Conservation (phyloP, 1,140 invertebrate species). For the Steinernema feltiae region DNA sequence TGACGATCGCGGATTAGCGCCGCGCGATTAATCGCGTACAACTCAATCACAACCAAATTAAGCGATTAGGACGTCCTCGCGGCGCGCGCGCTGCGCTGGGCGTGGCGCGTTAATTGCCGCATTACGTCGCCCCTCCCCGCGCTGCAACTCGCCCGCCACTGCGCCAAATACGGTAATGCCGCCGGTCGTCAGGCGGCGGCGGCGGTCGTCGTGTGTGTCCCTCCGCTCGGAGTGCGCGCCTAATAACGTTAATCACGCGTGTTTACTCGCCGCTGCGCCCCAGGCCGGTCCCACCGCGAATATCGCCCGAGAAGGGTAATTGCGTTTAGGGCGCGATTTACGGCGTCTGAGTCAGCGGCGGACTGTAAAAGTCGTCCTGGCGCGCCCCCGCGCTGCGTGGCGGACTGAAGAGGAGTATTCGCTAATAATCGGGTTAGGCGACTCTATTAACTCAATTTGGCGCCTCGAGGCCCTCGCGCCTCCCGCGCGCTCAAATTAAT, state of each 20-base stretch:
- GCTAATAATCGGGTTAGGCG: constrained; percentile 10
- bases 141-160: neutral
- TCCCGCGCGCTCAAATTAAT: neutral
- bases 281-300: too few relatives aligned
- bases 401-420: too few relatives aligned
- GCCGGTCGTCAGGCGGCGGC: neutral
- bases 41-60: neutral
- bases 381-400: too few relatives aligned
- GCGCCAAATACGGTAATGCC: neutral
- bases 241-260: too few relatives aligned
- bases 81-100: neutral
- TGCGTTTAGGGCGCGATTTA: too few relatives aligned
- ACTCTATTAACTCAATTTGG: constrained; percentile 10
- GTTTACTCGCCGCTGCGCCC: too few relatives aligned
- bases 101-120: neutral
- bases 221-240: neutral
- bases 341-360: too few relatives aligned
- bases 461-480: neutral
- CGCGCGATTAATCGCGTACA: neutral
- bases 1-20: neutral
- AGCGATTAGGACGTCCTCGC: neutral
- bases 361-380: too few relatives aligned
- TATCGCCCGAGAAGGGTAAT: too few relatives aligned
- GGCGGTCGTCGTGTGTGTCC: neutral
- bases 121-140: neutral